Base-by-base conservation (phyloP, 1,140 invertebrate genomes). In the Monomorium pharaonis region DNA sequence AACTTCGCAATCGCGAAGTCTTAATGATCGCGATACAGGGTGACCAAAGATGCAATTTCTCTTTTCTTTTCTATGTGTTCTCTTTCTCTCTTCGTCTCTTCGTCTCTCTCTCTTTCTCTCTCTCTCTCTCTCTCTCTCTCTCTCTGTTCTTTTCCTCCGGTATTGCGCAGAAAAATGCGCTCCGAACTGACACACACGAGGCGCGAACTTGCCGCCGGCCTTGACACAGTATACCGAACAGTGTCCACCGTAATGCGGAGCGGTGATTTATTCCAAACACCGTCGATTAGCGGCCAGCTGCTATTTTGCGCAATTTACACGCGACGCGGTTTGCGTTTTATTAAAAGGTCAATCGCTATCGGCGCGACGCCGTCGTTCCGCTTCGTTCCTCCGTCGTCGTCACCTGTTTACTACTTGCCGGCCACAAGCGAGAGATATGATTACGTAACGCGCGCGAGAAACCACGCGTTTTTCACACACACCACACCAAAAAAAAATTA, bases 221-320 rank as follows among this genome's bases (percentile, higher is more conserved):
- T 90, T 87, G 90, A 88, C 87, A 88, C 87, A 85, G 63, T 89
- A 87, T 89, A 51, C 63, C 42, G 56, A 88, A 89, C 80, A 30
- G 37, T 27, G 24, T 78, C 21, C 62, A 67, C 62, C 9, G 47
- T 7, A 42, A 30, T 18, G n/a, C 27, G 27, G 47, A 7, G 30
- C n/a, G 14, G n/a, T 16, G 37, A 63, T 81, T 72, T 72, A 72
- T 58, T 58, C 2, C 65, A 1, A 63, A 47, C 18, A 33, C 76
- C n/a, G 30, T 9, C 37, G 27, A 78, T 24, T 27, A 24, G n/a
- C 42, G 21, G 44, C 12, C 21, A n/a, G 33, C 33, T n/a, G 80
- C 27, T 72, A 4, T 44, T 60, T 83, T 30, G 30, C 30, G 42
- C 21, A 14, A 80, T 63, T 24, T 37, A 16, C 12, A 4, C 54